Evolutionary conservation across 1,140 invertebrate genomes (phyloP).

Genomic region (Cotesia chilonis): DNA sequence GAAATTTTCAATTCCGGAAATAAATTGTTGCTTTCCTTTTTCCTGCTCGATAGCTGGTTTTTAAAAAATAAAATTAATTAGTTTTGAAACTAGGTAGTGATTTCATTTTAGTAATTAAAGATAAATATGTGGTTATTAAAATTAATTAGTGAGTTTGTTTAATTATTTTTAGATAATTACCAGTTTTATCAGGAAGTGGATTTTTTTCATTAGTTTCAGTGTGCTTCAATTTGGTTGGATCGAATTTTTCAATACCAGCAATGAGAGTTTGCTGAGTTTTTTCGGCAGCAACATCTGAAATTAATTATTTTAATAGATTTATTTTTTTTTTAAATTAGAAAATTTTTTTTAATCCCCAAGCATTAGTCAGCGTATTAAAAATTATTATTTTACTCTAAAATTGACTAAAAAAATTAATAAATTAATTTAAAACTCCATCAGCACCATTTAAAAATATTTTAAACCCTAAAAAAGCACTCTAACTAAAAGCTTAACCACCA

Average conservation of each 20-base stretch:
- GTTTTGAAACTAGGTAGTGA: slow-evolving; percentile 22
- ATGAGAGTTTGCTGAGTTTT: slow-evolving; percentile 86
- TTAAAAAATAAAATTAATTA: slow-evolving; percentile 27
- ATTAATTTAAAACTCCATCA: too few species aligned
- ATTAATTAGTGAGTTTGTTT: background rate
- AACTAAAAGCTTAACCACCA: too few species aligned
- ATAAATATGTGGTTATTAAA: too few species aligned
- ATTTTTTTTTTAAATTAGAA: too few species aligned
- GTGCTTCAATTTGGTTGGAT: slow-evolving; percentile 85
- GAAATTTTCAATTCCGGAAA: slow-evolving; percentile 89
- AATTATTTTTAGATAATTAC: slow-evolving; percentile 66
- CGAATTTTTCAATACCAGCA: slow-evolving; percentile 85
- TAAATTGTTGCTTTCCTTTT: slow-evolving; percentile 85
- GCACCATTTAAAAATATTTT: too few species aligned
- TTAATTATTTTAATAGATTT: slow-evolving; percentile 24
- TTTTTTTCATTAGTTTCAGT: slow-evolving; percentile 94
- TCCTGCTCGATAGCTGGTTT: slow-evolving; percentile 83
- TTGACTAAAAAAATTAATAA: too few species aligned
- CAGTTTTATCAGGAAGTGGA: slow-evolving; percentile 92
- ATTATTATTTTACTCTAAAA: too few species aligned
- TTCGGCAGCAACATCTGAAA: slow-evolving; percentile 83
- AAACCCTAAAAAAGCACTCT: too few species aligned
- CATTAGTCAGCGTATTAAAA: too few species aligned
- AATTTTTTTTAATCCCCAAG: too few species aligned
- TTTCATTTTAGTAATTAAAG: background rate